Evolutionary conservation across 2,113 vertebrate species (phyloP).

Genomic region (Passerina amoena): DNA sequence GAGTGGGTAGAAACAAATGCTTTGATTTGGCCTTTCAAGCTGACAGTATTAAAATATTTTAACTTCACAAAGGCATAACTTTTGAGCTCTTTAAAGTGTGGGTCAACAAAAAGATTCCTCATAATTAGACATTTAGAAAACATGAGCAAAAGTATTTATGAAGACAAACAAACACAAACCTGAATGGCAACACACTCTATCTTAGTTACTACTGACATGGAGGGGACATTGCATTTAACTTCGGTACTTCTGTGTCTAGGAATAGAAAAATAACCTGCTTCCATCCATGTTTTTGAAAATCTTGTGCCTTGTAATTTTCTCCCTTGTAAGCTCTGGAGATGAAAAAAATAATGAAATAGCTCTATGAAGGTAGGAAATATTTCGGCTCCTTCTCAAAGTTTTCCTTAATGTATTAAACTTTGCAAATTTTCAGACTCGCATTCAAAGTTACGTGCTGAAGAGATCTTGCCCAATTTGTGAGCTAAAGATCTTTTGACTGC

Average conservation of each 20-base stretch:
- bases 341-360: neutral
- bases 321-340: neutral
- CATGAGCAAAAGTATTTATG: neutral
- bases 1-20: neutral
- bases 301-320: neutral
- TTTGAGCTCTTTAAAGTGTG: neutral
- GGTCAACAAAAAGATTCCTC: neutral
- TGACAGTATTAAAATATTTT: neutral
- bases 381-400: neutral
- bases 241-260: neutral
- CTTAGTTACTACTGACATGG: neutral
- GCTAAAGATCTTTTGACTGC: neutral
- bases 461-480: neutral
- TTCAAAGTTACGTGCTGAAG: neutral
- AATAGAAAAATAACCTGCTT: neutral
- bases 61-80: neutral
- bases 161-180: neutral
- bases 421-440: neutral
- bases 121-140: neutral
- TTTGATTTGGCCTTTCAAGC: neutral
- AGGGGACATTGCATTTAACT: neutral
- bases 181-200: neutral
- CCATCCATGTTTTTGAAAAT: neutral
- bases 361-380: neutral
- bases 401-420: neutral